phyloP scores from a whole-genome alignment of 2,888 invertebrate species.

The Tenthredo distinguenda region DNA sequence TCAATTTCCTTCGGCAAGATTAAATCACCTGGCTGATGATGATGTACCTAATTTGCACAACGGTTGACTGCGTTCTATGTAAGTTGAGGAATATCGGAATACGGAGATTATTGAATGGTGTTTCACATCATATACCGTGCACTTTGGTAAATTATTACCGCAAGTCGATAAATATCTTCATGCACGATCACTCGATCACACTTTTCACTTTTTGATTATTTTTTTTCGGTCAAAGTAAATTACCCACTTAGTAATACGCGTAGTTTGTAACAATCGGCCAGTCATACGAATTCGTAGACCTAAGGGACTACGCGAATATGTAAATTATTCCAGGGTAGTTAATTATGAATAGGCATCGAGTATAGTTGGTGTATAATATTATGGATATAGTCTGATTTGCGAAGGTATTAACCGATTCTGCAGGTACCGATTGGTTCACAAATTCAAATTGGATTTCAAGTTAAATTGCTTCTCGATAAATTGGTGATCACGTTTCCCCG shows the following conservation, averaged over 20 bases:
- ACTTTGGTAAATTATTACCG: not conserved
- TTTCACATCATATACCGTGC: not conserved
- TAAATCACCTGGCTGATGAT: constrained; percentile 28
- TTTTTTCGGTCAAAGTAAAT: not conserved
- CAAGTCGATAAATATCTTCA: not conserved
- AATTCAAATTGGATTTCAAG: constrained; percentile 25
- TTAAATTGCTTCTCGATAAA: constrained; percentile 42
- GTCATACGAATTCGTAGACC: not conserved
- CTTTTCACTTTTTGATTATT: not conserved
- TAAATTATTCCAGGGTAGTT: not conserved
- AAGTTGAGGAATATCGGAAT: not conserved
- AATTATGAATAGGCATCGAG: constrained; percentile 10
- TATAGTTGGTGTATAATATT: not conserved
- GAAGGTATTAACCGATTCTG: constrained; percentile 12
- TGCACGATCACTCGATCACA: not conserved
- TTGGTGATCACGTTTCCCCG: constrained; percentile 13
- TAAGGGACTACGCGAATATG: not conserved
- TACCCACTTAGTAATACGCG: not conserved
- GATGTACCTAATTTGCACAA: constrained; percentile 4
- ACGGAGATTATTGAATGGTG: not conserved
- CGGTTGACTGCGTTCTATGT: not conserved
- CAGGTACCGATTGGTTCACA: constrained; percentile 18
- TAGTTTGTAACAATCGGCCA: not conserved
- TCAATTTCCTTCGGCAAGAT: constrained; percentile 7
- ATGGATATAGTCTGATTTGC: not conserved